A percentile compares a stretch with the other conserved stretches of the same genome.
phyloP scores from a whole-genome alignment of 2,113 vertebrate genomes.

The Dicrurus megarhynchus region DNA sequence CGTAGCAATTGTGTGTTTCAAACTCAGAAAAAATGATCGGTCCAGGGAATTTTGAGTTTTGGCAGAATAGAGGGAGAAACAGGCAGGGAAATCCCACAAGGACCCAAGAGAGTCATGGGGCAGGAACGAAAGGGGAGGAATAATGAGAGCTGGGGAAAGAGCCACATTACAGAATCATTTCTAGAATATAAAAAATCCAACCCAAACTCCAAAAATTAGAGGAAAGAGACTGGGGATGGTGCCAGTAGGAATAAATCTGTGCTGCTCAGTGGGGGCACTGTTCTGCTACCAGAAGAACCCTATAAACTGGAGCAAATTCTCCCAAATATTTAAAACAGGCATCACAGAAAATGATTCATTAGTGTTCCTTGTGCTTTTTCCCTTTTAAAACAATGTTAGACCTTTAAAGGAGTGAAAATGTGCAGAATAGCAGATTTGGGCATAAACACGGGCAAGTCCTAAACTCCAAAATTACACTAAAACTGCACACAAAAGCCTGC shows the following conservation, averaged over 20 bases:
- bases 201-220: background rate
- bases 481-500: background rate
- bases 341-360: background rate
- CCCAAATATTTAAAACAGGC: background rate
- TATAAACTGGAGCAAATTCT: background rate
- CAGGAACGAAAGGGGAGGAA: background rate
- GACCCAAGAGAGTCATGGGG: background rate
- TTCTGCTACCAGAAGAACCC: background rate
- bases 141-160: background rate
- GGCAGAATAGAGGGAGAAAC: background rate
- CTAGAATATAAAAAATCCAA: background rate
- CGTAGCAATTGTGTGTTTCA: background rate
- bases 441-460: background rate
- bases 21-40: background rate
- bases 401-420: background rate
- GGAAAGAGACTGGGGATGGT: background rate
- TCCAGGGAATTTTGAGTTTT: background rate
- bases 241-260: background rate
- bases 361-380: background rate
- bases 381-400: background rate
- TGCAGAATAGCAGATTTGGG: background rate
- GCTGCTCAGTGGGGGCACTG: background rate
- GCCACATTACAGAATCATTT: background rate
- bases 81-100: background rate
- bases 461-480: background rate